Conservation (phyloP, 2,113 vertebrate species). For the Sebastes fasciatus region DNA sequence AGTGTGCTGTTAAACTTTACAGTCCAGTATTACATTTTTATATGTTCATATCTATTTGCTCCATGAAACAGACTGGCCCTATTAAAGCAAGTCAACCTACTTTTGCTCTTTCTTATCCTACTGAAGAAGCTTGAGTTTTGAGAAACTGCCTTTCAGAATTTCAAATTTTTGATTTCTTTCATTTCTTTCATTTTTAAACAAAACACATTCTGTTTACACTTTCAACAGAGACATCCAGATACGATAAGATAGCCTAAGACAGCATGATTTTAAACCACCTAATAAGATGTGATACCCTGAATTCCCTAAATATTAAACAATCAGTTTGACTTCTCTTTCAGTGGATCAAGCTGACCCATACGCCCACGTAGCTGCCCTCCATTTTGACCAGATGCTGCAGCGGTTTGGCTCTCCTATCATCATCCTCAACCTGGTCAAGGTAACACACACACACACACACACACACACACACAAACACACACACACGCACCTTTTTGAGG, state of each 20-base stretch:
- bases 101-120: not conserved
- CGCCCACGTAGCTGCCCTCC: constrained; percentile 92
- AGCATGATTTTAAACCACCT: not conserved
- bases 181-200: not conserved
- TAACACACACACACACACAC: constrained; percentile 61
- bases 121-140: not conserved
- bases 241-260: not conserved
- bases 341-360: constrained; percentile 99
- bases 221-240: not conserved
- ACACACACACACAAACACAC: not conserved
- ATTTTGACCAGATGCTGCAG: constrained; percentile 99
- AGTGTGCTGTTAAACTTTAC: not conserved
- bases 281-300: not conserved
- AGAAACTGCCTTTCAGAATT: not conserved
- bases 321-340: constrained; percentile 63
- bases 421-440: constrained; percentile 99
- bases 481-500: not conserved
- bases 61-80: not conserved
- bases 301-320: not conserved
- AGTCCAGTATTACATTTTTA: not conserved
- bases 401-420: constrained; percentile 98
- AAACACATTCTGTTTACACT: not conserved
- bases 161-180: too few species aligned
- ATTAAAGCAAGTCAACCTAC: constrained; percentile 3
- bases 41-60: not conserved